phyloP scores from a whole-genome alignment of 1,140 invertebrate species.

The Chironomus tepperi region DNA sequence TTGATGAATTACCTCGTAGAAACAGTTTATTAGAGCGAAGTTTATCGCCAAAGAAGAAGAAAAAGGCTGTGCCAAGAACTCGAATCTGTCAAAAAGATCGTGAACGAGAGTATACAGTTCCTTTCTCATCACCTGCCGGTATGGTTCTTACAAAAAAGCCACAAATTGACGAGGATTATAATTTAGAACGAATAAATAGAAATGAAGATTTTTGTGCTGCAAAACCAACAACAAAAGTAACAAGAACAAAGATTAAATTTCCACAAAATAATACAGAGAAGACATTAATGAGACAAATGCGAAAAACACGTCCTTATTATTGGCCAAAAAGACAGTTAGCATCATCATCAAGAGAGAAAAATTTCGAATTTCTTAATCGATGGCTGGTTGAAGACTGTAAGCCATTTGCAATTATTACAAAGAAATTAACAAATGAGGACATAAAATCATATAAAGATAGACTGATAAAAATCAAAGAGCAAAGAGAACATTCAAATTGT shows the following conservation, averaged over 20 bases:
- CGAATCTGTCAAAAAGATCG: constrained; percentile 43
- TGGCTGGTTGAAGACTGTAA: not conserved
- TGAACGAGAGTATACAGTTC: constrained; percentile 43
- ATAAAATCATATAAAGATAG: not conserved
- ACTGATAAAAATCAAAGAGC: not conserved
- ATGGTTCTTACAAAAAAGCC: constrained; percentile 43
- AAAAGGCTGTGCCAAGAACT: constrained; percentile 32
- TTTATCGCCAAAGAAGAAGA: constrained; percentile 26
- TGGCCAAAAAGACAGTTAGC: not conserved
- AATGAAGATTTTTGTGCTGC: constrained; percentile 45
- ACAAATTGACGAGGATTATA: constrained; percentile 41
- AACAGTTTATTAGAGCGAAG: constrained; percentile 28
- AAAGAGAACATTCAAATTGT: not conserved
- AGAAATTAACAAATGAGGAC: not conserved
- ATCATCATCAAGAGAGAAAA: not conserved
- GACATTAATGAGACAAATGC: not conserved
- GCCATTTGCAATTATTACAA: not conserved
- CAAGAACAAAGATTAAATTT: not conserved
- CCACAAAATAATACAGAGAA: not conserved
- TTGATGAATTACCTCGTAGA: constrained; percentile 27
- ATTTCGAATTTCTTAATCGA: constrained; percentile 14
- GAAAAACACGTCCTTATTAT: constrained; percentile 11
- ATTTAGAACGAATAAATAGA: constrained; percentile 45
- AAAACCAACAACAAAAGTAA: not conserved
- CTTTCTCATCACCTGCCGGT: constrained; percentile 49